phyloP scores from a whole-genome alignment of 2,888 invertebrate species.

The Sesia apiformis region DNA sequence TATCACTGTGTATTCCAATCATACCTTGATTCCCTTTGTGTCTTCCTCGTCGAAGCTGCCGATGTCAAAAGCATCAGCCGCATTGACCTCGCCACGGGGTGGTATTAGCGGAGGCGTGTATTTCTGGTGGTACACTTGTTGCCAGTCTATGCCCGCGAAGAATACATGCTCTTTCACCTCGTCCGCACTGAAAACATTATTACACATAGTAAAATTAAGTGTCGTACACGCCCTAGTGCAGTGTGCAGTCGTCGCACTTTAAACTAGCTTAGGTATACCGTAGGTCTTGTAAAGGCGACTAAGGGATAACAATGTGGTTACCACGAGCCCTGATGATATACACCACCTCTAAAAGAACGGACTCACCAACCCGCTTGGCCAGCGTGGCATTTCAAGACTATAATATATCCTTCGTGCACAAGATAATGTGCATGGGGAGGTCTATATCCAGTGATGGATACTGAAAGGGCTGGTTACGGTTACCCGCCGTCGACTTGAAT shows the following conservation, averaged over 20 bases:
- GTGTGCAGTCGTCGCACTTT: no score
- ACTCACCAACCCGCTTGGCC: no score
- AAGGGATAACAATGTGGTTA: no score
- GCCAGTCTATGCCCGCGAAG: slow-evolving; percentile 99
- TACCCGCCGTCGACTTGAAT: no score
- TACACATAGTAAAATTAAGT: neutral
- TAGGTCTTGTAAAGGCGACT: neutral
- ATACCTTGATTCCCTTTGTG: slow-evolving; percentile 97
- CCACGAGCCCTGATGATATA: no score
- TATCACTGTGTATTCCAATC: no score
- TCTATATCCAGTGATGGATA: no score
- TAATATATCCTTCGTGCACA: no score
- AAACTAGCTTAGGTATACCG: neutral
- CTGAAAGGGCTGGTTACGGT: no score
- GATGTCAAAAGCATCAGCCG: slow-evolving; percentile 99
- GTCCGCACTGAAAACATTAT: slow-evolving; percentile 79
- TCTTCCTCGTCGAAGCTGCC: slow-evolving; percentile 99
- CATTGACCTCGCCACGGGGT: slow-evolving; percentile 98
- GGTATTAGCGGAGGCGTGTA: slow-evolving; percentile 99
- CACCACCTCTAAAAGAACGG: no score
- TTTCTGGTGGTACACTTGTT: slow-evolving; percentile 98
- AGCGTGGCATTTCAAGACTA: neutral
- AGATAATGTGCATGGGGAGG: no score
- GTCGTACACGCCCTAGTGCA: neutral
- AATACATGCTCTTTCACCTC: slow-evolving; percentile 99